Base-by-base conservation (phyloP, 2,797 vertebrate genomes). In the Taenioides sp. region DNA sequence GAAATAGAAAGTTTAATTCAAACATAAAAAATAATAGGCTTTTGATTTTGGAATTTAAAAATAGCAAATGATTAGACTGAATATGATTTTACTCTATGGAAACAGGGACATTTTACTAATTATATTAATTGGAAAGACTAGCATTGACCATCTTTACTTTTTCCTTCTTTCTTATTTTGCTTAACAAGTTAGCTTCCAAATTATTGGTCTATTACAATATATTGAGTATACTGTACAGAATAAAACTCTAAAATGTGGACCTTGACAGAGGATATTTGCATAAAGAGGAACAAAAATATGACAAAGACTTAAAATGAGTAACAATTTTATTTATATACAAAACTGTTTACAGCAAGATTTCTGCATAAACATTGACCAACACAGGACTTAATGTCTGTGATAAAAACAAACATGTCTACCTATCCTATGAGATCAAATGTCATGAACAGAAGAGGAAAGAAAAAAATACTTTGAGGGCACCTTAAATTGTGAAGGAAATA, bases 261-360 rank as follows among this genome's bases (percentile, higher is more conserved):
- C 5, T 52, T 20, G 17, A 20, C 18, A 20, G 18, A 7, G 18
- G 49, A 52, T 20, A 20, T 20, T 22, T 54, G 54, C n/a, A 57
- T 23, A 23, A 23, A 7, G 9, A 54, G 52, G 11, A 14, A 23
- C 52, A 54, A 22, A 68, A 47, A 47, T 57, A 60, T 16, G 43
- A 72, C 67, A 65, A 75, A 70, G 47, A 72, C 68, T 65, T 84
- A 71, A 84, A 86, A 90, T 86, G 91, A 92, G 90, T 91, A 92
- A 91, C 91, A 87, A 85, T 88, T 93, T 92, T 92, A 90, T 93
- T 93, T 91, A 93, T 92, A 88, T 93, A 94, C 93, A 94, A 92
- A 92, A 94, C 89, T 89, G 91, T 94, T 93, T 94, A 94, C 93
- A 94, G 92, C 93, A 92, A 90, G 78, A 88, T 91, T 87, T 92